Evolutionary conservation across 2,797 vertebrate genomes (phyloP).

Genomic region (Gobio occitaniae): DNA sequence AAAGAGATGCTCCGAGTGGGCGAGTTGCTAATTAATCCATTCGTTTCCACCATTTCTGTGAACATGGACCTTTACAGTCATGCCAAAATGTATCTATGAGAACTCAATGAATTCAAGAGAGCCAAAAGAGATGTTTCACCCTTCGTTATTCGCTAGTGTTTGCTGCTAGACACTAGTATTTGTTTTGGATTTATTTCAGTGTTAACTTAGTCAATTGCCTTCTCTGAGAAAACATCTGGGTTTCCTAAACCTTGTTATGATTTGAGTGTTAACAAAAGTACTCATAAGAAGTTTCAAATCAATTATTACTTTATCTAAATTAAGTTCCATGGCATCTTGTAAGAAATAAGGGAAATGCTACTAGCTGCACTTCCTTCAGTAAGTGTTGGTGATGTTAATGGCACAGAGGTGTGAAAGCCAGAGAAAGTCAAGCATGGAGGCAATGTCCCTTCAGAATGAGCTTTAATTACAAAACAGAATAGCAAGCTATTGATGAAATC

Average conservation of each 20-base stretch:
- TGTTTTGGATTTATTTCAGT: background rate
- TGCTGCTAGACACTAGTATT: background rate
- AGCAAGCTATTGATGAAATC: background rate
- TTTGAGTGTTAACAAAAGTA: background rate
- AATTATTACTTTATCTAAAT: constrained; percentile 14
- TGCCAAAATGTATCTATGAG: background rate
- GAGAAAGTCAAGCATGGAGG: constrained; percentile 2
- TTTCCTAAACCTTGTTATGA: constrained; percentile 22
- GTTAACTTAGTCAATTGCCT: background rate
- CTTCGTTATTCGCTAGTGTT: background rate
- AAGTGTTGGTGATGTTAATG: background rate
- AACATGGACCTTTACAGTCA: background rate
- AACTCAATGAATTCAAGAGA: background rate
- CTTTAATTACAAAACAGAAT: constrained; percentile 3
- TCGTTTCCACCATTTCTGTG: background rate
- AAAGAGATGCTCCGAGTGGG: background rate
- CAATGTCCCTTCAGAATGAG: constrained; percentile 1
- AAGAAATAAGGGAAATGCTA: constrained; percentile 19
- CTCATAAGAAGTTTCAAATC: background rate
- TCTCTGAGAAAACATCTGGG: background rate
- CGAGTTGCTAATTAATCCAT: background rate
- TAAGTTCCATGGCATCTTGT: constrained; percentile 14
- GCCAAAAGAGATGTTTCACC: background rate
- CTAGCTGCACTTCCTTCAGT: background rate
- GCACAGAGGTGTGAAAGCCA: constrained; percentile 20